Percentiles rank a stretch among this genome's conserved stretches.
Evolutionary conservation across 2,888 invertebrate genomes (phyloP).

Genomic region (Unio delphinus): DNA sequence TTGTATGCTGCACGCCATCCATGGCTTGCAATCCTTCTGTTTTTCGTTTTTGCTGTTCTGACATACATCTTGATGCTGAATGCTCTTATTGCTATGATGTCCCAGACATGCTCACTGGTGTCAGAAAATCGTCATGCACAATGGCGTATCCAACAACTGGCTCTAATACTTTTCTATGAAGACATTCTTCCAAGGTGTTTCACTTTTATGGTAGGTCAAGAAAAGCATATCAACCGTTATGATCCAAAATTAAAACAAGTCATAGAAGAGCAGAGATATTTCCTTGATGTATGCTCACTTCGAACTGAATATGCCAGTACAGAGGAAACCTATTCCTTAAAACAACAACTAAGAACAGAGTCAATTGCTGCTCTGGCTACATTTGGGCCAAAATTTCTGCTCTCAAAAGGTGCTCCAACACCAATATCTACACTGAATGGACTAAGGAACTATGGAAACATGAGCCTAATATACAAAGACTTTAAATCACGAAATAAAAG

Average conservation of each 20-base stretch:
- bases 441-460: no score
- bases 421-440: no score
- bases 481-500: no score
- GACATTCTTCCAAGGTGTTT: constrained; percentile 31
- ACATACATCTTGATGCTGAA: constrained; percentile 56
- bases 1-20: constrained; percentile 43
- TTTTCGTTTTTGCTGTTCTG: constrained; percentile 44
- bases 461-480: no score
- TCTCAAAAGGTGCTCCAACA: no score
- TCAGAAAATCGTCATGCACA: constrained; percentile 46
- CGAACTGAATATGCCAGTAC: constrained; percentile 45
- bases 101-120: constrained; percentile 52
- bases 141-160: constrained; percentile 48
- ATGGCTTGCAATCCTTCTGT: constrained; percentile 47
- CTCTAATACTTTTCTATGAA: constrained; percentile 48
- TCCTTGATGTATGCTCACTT: constrained; percentile 43
- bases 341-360: constrained; percentile 23
- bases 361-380: constrained; percentile 5
- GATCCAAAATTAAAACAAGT: constrained; percentile 36
- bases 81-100: constrained; percentile 60
- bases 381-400: no score
- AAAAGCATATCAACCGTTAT: constrained; percentile 34
- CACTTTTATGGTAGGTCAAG: constrained; percentile 27
- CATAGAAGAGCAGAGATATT: constrained; percentile 35
- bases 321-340: constrained; percentile 37